Percentiles rank a stretch among this genome's conserved stretches.
Conservation (phyloP, 2,113 vertebrate species). For the Cebus imitator region DNA sequence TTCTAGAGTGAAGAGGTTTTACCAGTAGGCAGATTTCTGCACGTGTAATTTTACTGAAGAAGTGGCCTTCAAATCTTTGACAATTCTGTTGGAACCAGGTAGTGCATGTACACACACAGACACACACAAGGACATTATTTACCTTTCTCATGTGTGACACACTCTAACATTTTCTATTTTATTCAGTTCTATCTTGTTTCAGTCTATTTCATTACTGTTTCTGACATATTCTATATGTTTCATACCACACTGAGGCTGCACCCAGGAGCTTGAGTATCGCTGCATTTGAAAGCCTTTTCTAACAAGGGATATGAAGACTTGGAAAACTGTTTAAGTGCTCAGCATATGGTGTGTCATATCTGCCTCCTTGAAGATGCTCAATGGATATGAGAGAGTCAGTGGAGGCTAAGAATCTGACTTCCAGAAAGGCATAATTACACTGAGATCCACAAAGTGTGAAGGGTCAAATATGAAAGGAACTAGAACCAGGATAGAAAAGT, state of each 20-base stretch:
- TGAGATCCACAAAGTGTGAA: neutral
- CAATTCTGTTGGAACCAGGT: neutral
- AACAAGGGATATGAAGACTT: too few relatives aligned
- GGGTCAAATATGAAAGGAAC: neutral
- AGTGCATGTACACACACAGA: neutral
- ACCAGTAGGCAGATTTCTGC: neutral
- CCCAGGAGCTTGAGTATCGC: neutral
- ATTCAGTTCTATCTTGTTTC: neutral
- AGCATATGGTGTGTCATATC: neutral
- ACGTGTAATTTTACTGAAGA: neutral
- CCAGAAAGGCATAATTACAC: neutral
- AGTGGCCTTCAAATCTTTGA: neutral
- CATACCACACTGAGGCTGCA: neutral
- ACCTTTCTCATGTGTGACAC: neutral
- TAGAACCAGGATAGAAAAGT: neutral
- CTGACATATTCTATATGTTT: neutral
- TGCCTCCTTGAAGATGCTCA: neutral
- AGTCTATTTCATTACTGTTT: neutral
- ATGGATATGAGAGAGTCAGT: neutral
- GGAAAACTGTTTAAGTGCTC: neutral
- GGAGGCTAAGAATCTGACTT: neutral
- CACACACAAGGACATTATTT: neutral
- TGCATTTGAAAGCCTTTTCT: neutral
- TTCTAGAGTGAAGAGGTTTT: neutral
- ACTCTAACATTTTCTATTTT: neutral